Evolutionary conservation across 2,797 vertebrate genomes (phyloP), one percentile per base, ranked within the genome.

Genomic region (Enteromius trimaculatus): DNA sequence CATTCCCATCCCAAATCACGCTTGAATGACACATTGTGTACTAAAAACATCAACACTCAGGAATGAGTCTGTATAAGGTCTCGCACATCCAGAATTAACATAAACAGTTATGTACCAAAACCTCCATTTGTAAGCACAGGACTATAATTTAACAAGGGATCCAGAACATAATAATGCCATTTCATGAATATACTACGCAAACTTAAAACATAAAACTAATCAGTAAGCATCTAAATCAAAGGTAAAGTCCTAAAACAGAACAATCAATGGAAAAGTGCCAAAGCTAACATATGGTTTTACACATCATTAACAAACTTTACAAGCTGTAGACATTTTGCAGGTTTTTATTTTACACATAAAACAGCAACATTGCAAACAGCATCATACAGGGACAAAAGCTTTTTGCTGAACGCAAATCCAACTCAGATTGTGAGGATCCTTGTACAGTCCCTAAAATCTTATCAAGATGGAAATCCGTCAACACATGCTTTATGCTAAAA

Each of bases 181-280:
- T 51, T 53, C 47, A 53, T 5, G n/a, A 49, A 34, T n/a, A 75
- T 37, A n/a, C 14, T 37, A 34, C 21, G 26, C 9, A 13, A 74
- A 74, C 29, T 31, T 76, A 3, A 58, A 37, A 53, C 9, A 42
- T 29, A 80, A 69, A 55, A 37, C 31, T 8, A 21, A 60, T 19
- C 51, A 37, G 51, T 69, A 70, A 80, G 60, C 26, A 21, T 1
- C 17, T 1, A 37, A 66, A 23, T 26, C 6, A 34, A 34, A 14
- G 31, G 2, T n/a, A 34, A 60, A 23, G 23, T 34, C 7, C 37
- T 23, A 21, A 13, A 44, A 31, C 21, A 47, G 23, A 68, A 44
- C 74, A 60, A 55, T 37, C 3, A 44, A 23, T 62, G 53, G 39
- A 77, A 70, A 77, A 8, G 17, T 37, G 65, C 65, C 75, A 71